Evolutionary conservation across 2,797 vertebrate genomes (phyloP), one percentile per base, ranked within the genome.

Genomic region (Tachyglossus aculeatus): DNA sequence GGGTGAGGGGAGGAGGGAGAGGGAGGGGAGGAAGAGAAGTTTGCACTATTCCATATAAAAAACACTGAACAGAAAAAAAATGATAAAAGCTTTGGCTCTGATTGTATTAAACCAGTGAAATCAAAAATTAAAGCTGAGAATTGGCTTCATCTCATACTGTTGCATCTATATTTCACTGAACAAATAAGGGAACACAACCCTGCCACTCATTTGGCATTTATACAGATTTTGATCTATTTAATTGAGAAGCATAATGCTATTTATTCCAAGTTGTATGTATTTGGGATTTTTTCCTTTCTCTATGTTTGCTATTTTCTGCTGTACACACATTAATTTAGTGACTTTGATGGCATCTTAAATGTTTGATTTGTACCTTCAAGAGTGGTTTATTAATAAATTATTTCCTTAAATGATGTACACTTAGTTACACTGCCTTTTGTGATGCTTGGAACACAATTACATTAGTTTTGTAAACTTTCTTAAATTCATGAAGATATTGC

Each of bases 281-380:
- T 40, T 77, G 60, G 68, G 47, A 57, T 60, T 24, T 43, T 47
- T 13, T 2, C 29, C 60, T 27, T 47, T 64, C 34, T 22, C 44
- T 18, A 8, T 2, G 32, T 61, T 37, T 63, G 58, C 34, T 29
- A 5, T 32, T 72, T 67, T 39, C 62, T 41, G 36, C 74, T 50
- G 48, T 56, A 73, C 60, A 62, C 50, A 56, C 34, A 67, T 59
- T 60, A 66, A 38, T 37, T 63, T 61, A 21, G 31, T 32, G 50
- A 45, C 67, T 69, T 57, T 55, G 74, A 36, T 67, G 56, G 33
- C 71, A 60, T 11, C 36, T 21, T 63, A 0, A 52, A 58, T 85
- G 50, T 76, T 83, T 81, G 78, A 76, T 74, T 67, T 56, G 76
- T 73, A 45, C 7, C 37, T 27, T 51, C 21, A n/a, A 3, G 2